Percentiles rank a stretch among this genome's conserved stretches.
Evolutionary conservation across 2,888 invertebrate genomes (phyloP).

Genomic region (Synanthedon myopaeformis): DNA sequence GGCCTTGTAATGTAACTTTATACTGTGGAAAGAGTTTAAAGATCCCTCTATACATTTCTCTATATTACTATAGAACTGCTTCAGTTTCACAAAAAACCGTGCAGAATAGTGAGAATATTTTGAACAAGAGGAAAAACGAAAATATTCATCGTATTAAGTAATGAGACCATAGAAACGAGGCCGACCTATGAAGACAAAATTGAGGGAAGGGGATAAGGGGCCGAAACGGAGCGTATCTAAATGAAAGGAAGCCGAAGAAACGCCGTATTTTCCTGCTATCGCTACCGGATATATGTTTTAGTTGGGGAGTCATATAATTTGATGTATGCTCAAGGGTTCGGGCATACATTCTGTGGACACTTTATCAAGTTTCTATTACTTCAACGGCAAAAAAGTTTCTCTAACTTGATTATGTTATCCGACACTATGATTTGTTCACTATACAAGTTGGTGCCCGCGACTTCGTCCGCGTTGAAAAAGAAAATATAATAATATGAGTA

Average conservation of each 20-base stretch:
- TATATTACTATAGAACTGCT: too few relatives aligned
- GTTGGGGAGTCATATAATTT: slow-evolving; percentile 29
- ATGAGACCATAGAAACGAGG: slow-evolving; percentile 27
- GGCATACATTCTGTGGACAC: slow-evolving; percentile 5
- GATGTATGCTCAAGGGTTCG: slow-evolving; percentile 29
- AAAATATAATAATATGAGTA: too few relatives aligned
- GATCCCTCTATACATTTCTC: too few relatives aligned
- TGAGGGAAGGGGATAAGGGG: slow-evolving; percentile 33
- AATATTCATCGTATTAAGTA: slow-evolving; percentile 43
- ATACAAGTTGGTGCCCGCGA: too few relatives aligned
- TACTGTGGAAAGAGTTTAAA: too few relatives aligned
- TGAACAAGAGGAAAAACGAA: slow-evolving; percentile 9
- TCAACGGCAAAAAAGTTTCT: background rate
- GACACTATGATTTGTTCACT: too few relatives aligned
- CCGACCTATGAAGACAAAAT: slow-evolving; percentile 34
- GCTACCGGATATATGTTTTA: slow-evolving; percentile 25
- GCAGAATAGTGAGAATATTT: background rate
- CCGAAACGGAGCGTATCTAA: slow-evolving; percentile 34
- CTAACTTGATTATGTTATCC: background rate
- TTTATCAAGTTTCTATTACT: slow-evolving; percentile 8
- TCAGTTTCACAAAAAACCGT: background rate
- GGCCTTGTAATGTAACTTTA: too few relatives aligned
- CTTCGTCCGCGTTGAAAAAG: too few relatives aligned
- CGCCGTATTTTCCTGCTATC: slow-evolving; percentile 33
- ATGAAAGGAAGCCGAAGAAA: slow-evolving; percentile 35